Evolutionary conservation across 2,888 invertebrate genomes (phyloP).

Genomic region (Graphium colonna): DNA sequence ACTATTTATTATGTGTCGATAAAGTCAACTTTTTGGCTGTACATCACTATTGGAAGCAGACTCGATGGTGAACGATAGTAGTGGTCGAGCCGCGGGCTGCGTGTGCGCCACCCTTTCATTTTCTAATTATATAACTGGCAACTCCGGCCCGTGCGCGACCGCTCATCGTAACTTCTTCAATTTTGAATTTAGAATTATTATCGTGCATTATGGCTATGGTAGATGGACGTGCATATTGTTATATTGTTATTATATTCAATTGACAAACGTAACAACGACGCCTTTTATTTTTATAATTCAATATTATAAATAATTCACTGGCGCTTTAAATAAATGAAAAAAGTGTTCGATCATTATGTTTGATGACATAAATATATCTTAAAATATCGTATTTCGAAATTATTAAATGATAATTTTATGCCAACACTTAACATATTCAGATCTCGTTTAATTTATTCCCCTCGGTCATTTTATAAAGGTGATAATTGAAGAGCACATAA

Average conservation of each 20-base stretch:
- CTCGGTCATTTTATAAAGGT: not conserved
- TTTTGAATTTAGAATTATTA: constrained; percentile 66
- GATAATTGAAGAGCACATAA: not conserved
- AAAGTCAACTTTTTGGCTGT: constrained; percentile 17
- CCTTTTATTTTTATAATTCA: constrained; percentile 30
- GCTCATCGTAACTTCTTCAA: constrained; percentile 56
- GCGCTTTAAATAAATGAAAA: not conserved
- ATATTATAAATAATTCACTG: not conserved
- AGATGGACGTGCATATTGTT: constrained; percentile 51
- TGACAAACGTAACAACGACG: too few species aligned
- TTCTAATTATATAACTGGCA: constrained; percentile 77
- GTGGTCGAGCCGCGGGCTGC: constrained; percentile 70
- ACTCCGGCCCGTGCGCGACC: constrained; percentile 75
- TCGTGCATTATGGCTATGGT: constrained; percentile 50
- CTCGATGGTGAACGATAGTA: constrained; percentile 74
- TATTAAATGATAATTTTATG: not conserved
- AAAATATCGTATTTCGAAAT: too few species aligned
- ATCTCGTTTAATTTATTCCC: not conserved
- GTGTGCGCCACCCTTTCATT: constrained; percentile 77
- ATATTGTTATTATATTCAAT: constrained; percentile 42
- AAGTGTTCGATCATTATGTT: not conserved
- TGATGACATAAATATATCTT: too few species aligned
- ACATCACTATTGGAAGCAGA: constrained; percentile 48
- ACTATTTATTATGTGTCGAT: constrained; percentile 25
- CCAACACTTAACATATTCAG: not conserved